Evolutionary conservation across 1,140 invertebrate species (phyloP), one percentile per base, ranked within the genome.

Genomic region (Drosophila dunni): DNA sequence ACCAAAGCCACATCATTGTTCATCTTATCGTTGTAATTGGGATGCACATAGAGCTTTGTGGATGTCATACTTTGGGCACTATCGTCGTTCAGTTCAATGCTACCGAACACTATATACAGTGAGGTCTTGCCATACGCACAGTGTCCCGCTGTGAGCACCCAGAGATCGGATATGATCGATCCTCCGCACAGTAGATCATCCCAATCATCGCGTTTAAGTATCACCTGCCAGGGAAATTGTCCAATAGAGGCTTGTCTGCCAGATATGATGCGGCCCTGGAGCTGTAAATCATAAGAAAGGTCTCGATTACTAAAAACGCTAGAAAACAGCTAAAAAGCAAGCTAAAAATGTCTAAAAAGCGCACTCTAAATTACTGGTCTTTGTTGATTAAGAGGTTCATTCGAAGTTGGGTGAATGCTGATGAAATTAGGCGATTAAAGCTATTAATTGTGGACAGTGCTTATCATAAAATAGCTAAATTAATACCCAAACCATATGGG

Each of bases 141-240:
- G 78, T 95, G 94, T 20, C 93, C 94, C 0, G 94, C 94, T 0
- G 94, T 95, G 9, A 95, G 72, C 9, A 95, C 93, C 88, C 93
- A 94, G 24, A 68, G 79, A 29, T 66, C 46, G 3, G 93, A 93
- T 65, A 95, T 94, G 13, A 95, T 91, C 5, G 94, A 94, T 9
- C 93, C 94, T 10, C 95, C 94, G 81, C 95, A 96, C 2, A 84
- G 56, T 11, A 92, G 11, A 69, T 81, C 80, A 15, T 91, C 85
- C 50, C 66, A 70, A 20, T 80, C 79, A 62, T 88, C 82, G 0
- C 76, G 68, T 51, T 88, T 92, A 1, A 92, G 20, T 36, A 92
- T 88, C 15, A 92, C 91, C 50, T 92, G 91, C 91, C 91, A 92
- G 1, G 91, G 91, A 45, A 92, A 89, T 65, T 91, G 84, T 0